These are phyloP conservation scores for Parotocinclus haroldoi DNA, from an alignment of 2,797 vertebrate species.

Conservation along the genomic window DNA sequence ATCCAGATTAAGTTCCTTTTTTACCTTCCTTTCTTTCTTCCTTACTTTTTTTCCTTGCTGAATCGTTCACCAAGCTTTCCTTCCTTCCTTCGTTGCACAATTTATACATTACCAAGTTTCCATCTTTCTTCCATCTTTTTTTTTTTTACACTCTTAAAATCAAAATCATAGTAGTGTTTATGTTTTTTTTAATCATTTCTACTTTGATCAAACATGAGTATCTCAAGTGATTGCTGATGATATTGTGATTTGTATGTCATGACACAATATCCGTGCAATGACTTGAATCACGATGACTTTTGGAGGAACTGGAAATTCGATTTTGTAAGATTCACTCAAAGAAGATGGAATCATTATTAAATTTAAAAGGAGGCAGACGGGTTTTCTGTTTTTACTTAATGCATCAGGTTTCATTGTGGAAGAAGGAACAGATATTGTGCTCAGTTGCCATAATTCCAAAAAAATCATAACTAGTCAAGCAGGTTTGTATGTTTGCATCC, in stretches of 20 bases:
- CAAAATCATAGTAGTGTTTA: neutral
- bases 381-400: conserved; percentile 40
- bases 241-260: conserved; percentile 24
- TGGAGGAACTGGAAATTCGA: conserved; percentile 46
- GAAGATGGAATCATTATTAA: conserved; percentile 54
- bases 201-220: conserved; percentile 15
- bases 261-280: conserved; percentile 29
- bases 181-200: conserved; percentile 12
- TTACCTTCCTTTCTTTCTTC: too few relatives aligned
- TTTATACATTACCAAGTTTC: too few relatives aligned
- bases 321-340: conserved; percentile 48
- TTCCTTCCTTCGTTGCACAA: too few relatives aligned
- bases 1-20: too few relatives aligned
- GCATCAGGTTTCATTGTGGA: conserved; percentile 16
- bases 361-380: conserved; percentile 48
- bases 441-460: neutral
- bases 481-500: too few relatives aligned
- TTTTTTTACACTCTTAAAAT: too few relatives aligned
- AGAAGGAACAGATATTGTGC: conserved; percentile 5
- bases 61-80: too few relatives aligned
- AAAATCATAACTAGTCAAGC: too few relatives aligned
- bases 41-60: too few relatives aligned
- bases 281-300: neutral
- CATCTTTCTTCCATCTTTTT: neutral
- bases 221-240: neutral